Evolutionary conservation across 2,888 invertebrate species (phyloP), one percentile per base, ranked within the genome.

Genomic region (Rhagonycha lutea): DNA sequence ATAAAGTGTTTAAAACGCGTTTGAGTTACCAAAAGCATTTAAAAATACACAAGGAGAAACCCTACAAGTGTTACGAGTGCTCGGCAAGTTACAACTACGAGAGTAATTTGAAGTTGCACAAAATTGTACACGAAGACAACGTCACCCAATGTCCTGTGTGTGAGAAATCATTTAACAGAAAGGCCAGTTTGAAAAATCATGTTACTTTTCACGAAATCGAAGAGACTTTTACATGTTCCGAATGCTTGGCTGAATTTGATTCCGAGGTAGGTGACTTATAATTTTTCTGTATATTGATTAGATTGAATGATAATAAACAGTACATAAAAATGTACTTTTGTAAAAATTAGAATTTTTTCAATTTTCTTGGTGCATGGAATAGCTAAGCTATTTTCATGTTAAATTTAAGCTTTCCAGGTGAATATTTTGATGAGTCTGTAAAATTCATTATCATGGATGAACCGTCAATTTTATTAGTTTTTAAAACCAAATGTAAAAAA

Each of bases 181-280:
- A 83, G 63, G 88, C 88, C 12, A 86, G 87, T 81, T 83, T 88
- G 70, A 87, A 86, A 76, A 84, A 87, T 2, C 88, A 88, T 83
- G 81, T 88, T 73, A 80, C 85, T 74, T 67, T 86, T 29, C 88
- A 88, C 81, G 85, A 87, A 83, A 84, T 86, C 47, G 87, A 87
- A 62, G 88, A 88, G 79, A 80, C 84, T n/a, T 84, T 84, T 79
- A 79, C 80, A 24, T 88, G 88, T 80, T 82, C 83, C 12, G 85
- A 86, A 70, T 88, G 88, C 79, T 78, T 82, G 69, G 84, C 83
- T 10, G 86, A 86, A 79, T 87, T 86, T 80, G 85, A 86, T 26
- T 85, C 83, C 80, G 86, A 86, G 79, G 87, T 86, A 82, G 75
- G 79, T 77, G 32, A 23, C 60, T 60, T 69, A 18, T n/a, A 60